Evolutionary conservation across 2,888 invertebrate genomes (phyloP).

Genomic region (Epirrita christyi): DNA sequence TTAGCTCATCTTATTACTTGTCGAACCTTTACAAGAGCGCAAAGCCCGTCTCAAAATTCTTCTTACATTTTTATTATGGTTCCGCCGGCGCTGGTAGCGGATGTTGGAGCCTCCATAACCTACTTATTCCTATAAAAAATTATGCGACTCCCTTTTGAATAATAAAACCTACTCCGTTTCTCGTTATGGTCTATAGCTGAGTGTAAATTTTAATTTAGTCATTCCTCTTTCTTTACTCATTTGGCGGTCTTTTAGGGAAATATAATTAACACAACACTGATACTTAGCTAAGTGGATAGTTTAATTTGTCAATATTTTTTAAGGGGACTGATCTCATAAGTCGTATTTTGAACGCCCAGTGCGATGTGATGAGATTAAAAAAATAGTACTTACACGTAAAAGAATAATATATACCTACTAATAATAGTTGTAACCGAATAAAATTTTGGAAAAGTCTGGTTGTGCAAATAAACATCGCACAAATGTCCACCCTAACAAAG

Average conservation of each 20-base stretch:
- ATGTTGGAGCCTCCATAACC: not conserved
- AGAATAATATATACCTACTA: too few species aligned
- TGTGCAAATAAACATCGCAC: too few species aligned
- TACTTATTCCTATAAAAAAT: not conserved
- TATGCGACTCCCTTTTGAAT: not conserved
- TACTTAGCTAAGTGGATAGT: conserved; percentile 2
- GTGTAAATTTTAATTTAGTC: not conserved
- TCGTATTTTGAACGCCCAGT: too few species aligned
- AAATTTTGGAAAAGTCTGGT: too few species aligned
- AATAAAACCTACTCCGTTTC: conserved; percentile 1
- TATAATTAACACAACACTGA: conserved; percentile 6
- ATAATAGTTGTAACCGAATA: too few species aligned
- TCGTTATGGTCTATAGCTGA: not conserved
- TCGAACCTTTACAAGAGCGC: too few species aligned
- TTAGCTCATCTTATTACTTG: too few species aligned
- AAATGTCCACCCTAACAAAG: too few species aligned
- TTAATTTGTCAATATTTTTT: conserved; percentile 6
- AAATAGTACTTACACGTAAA: too few species aligned
- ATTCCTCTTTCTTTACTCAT: conserved; percentile 1
- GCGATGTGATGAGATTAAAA: too few species aligned
- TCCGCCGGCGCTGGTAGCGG: not conserved
- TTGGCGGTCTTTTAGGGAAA: not conserved
- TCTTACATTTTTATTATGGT: not conserved
- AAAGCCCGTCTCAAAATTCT: not conserved
- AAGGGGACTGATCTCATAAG: too few species aligned